phyloP scores from a whole-genome alignment of 1,140 invertebrate species.

The Drosophila tani region DNA sequence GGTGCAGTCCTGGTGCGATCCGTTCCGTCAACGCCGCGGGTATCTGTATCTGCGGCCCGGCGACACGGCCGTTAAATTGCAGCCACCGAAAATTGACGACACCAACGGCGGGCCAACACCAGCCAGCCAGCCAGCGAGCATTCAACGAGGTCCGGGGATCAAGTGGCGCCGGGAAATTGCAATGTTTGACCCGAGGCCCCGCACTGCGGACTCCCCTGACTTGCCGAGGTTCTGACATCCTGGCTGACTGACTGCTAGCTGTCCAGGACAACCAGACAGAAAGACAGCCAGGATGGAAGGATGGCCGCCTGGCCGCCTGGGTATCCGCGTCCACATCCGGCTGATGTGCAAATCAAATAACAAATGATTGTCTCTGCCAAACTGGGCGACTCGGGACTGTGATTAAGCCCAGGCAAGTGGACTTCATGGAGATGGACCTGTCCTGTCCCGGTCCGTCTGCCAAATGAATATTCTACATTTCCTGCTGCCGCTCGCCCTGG shows the following conservation, averaged over 20 bases:
- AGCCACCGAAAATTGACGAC: conserved; percentile 27
- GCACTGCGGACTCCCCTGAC: conserved; percentile 13
- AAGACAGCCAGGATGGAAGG: neutral
- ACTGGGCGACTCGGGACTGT: conserved; percentile 48
- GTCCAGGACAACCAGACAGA: conserved; percentile 6
- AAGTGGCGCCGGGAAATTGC: conserved; percentile 26
- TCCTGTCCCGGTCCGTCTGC: conserved; percentile 32
- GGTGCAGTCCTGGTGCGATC: conserved; percentile 1
- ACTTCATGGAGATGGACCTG: conserved; percentile 25
- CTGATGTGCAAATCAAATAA: conserved; percentile 72
- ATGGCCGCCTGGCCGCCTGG: conserved; percentile 3
- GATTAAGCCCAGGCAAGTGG: conserved; percentile 58
- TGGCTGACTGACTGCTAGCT: conserved; percentile 56
- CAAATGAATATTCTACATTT: conserved; percentile 55
- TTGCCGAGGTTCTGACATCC: conserved; percentile 17
- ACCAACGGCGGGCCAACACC: conserved; percentile 14
- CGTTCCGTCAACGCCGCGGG: conserved; percentile 25
- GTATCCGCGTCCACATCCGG: conserved; percentile 30
- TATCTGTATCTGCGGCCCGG: conserved; percentile 24
- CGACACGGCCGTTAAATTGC: conserved; percentile 34
- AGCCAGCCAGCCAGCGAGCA: neutral
- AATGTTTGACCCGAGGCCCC: conserved; percentile 22
- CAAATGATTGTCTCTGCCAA: conserved; percentile 64
- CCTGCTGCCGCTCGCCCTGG: neutral
- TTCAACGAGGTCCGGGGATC: conserved; percentile 26